Conservation (phyloP, 2,797 vertebrate species). For the Sebastes dallii region DNA sequence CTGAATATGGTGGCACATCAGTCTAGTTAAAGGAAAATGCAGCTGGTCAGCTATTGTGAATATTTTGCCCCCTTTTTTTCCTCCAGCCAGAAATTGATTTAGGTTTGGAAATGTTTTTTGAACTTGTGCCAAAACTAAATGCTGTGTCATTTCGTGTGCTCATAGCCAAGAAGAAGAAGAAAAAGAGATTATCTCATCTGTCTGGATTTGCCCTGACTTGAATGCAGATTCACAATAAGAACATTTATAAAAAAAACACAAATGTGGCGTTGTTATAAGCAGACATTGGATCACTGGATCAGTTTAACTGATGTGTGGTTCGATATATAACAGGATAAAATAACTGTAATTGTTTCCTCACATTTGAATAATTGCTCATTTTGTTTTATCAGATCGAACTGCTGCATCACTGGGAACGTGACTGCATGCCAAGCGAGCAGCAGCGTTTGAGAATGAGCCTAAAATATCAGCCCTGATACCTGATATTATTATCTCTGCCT, state of each 20-base stretch:
- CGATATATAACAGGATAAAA: background rate
- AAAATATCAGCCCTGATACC: constrained; percentile 36
- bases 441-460: background rate
- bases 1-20: background rate
- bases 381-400: constrained; percentile 6
- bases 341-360: background rate
- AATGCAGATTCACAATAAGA: constrained; percentile 15
- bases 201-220: constrained; percentile 34
- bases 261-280: background rate
- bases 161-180: constrained; percentile 30
- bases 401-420: background rate
- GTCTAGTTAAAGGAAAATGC: background rate
- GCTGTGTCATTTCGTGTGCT: constrained; percentile 73
- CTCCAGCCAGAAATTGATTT: constrained; percentile 38
- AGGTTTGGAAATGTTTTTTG: constrained; percentile 60
- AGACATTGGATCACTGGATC: background rate
- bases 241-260: background rate
- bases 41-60: background rate
- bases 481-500: background rate
- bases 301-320: background rate
- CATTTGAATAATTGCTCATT: constrained; percentile 12
- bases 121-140: constrained; percentile 73
- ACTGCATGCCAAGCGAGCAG: background rate
- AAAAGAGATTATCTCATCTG: constrained; percentile 44
- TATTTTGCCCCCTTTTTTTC: background rate